A percentile compares a stretch with the other conserved stretches of the same genome.
These are phyloP conservation scores for Rhagonycha lutea DNA, from an alignment of 2,888 invertebrate species.

Conservation along the genomic window DNA sequence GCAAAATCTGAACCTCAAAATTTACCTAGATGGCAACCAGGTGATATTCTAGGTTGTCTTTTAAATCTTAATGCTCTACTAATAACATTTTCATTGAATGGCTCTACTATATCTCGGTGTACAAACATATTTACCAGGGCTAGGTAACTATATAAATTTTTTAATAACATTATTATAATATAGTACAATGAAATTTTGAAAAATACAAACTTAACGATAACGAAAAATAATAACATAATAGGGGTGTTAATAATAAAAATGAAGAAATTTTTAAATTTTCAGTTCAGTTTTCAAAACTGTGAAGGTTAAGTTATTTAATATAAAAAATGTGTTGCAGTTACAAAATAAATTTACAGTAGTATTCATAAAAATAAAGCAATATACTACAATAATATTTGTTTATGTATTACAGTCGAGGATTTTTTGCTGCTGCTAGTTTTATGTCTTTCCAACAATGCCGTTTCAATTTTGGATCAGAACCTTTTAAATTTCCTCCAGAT, in stretches of 20 bases:
- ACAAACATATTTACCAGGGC: constrained; percentile 77
- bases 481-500: constrained; percentile 78
- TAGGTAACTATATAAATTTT: constrained; percentile 59
- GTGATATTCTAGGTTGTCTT: constrained; percentile 84
- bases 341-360: too few species aligned
- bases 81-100: constrained; percentile 85
- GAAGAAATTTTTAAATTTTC: too few species aligned
- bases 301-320: too few species aligned
- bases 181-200: too few species aligned
- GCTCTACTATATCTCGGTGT: constrained; percentile 69
- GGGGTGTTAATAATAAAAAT: too few species aligned
- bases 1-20: constrained; percentile 69
- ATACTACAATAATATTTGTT: background rate
- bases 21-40: constrained; percentile 75
- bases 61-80: constrained; percentile 75
- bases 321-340: too few species aligned
- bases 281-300: too few species aligned
- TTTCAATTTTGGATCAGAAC: constrained; percentile 86
- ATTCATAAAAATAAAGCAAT: too few species aligned
- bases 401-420: constrained; percentile 68
- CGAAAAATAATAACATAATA: too few species aligned
- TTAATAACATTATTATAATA: background rate
- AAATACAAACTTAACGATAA: too few species aligned
- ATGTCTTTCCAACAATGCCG: constrained; percentile 96
- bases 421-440: constrained; percentile 93